Evolutionary conservation across 2,888 invertebrate genomes (phyloP), one percentile per base, ranked within the genome.

Genomic region (Pharmacophagus antenor): DNA sequence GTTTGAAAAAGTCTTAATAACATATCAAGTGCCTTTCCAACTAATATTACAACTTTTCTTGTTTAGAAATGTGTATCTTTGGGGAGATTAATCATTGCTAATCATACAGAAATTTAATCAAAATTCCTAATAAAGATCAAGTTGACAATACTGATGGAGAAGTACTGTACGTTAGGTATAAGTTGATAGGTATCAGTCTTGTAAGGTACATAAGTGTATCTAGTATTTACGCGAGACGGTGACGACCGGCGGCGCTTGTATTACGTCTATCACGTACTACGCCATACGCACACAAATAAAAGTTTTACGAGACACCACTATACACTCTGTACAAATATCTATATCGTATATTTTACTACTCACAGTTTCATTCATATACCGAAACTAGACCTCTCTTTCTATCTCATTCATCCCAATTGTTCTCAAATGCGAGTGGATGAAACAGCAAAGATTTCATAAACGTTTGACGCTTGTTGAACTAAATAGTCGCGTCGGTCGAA

Each of bases 281-380:
- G 82, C 73, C 76, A 76, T 69, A 82, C 84, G 67, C 80, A 82
- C 80, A 82, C 81, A 80, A 74, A 70, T 66, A 74, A 66, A 71
- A 75, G 62, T 77, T 83, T 82, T 85, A 85, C 87, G 84, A 84
- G 84, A 76, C 80, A 78, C 79, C 76, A 85, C 88, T 85, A 87
- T 83, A 69, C 68, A 63, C 64, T 63, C 67, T 65, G 67, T 71
- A 65, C 67, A 70, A 68, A 73, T 72, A 73, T 63, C 64, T 69
- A 70, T 66, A 70, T 69, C 66, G 69, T 74, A 71, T 73, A 73
- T 63, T 70, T 69, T 66, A 74, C 73, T 72, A 74, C 72, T 80
- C 80, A 84, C 84, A 82, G 85, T 81, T 88, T 89, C 89, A 90
- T 90, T 90, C 89, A 90, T 90, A 66, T 87, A 85, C 82, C 78